phyloP scores from a whole-genome alignment of 2,888 invertebrate species.

The Panopea generosa region DNA sequence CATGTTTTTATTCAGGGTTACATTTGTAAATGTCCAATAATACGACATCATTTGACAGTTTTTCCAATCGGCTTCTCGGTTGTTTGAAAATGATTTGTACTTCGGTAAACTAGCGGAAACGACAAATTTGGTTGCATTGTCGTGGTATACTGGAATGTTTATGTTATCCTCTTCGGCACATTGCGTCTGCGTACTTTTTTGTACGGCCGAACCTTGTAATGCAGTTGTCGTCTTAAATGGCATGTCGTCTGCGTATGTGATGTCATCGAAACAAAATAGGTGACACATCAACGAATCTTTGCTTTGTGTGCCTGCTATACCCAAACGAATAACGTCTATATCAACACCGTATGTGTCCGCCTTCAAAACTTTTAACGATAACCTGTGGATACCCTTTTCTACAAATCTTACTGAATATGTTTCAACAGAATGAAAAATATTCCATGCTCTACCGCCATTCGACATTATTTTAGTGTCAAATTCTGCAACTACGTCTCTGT shows the following conservation, averaged over 20 bases:
- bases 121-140: slow-evolving; percentile 48
- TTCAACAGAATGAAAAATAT: slow-evolving; percentile 34
- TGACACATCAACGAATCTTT: slow-evolving; percentile 62
- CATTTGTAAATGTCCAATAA: neutral
- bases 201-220: slow-evolving; percentile 33
- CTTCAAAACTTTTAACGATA: slow-evolving; percentile 49
- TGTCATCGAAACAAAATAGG: slow-evolving; percentile 65
- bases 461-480: slow-evolving; percentile 23
- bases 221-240: neutral
- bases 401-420: neutral
- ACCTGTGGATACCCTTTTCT: slow-evolving; percentile 56
- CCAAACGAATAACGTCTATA: slow-evolving; percentile 64
- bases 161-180: slow-evolving; percentile 77
- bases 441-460: slow-evolving; percentile 56
- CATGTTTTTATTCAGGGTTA: neutral
- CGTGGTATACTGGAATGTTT: slow-evolving; percentile 69
- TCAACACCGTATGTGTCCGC: slow-evolving; percentile 69
- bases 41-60: neutral
- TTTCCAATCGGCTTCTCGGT: slow-evolving; percentile 50
- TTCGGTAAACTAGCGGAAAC: slow-evolving; percentile 69
- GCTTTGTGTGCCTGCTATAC: slow-evolving; percentile 39
- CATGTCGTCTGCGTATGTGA: slow-evolving; percentile 42
- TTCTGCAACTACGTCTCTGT: slow-evolving; percentile 41
- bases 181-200: slow-evolving; percentile 60
- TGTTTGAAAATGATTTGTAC: slow-evolving; percentile 68